Base-by-base conservation (phyloP, 2,797 vertebrate species). In the Pogonophryne albipinna region DNA sequence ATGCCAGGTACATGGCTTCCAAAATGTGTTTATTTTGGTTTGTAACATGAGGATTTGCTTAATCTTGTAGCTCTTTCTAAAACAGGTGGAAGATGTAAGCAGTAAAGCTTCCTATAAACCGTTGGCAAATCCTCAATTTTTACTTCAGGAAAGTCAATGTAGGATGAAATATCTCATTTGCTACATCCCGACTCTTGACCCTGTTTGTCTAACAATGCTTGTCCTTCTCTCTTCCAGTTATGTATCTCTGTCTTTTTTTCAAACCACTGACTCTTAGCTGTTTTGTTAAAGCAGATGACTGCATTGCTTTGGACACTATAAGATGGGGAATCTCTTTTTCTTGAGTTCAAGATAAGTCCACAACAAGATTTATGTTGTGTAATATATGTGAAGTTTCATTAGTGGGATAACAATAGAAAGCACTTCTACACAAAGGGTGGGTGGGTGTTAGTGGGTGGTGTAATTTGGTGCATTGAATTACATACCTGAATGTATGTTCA, bases 401-500 rank as follows among this genome's bases (percentile, higher is more conserved):
- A 10, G 23, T 42, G 55, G 55, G 66, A 71, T 59, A 60, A 53
- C 49, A 10, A 61, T 64, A 14, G 10, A 62, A 45, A 58, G 12
- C n/a, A 4, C 0, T 31, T 76, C 71, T 69, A 44, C 55, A 68
- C 23, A 44, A 50, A 58, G 44, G 47, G 59, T 45, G 34, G 34
- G 34, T 38, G 34, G 6, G 46, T 49, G 27, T 68, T 66, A 16
- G 83, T 85, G 75, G 63, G 85, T 15, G 71, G 41, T 27, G 38
- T 59, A 47, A 34, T 59, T 66, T 68, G 68, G 76, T 62, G 66
- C 64, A 70, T 20, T 52, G 62, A 74, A 66, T 84, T 76, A 74
- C 62, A 81, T 72, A 71, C 61, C 74, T 71, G 73, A 63, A 55
- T 71, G 66, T 60, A 73, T 84, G 81, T 72, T 62, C 56, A 31